A percentile compares a stretch with the other conserved stretches of the same genome.
phyloP scores from a whole-genome alignment of 2,888 invertebrate species.

The Lydus trimaculatus region DNA sequence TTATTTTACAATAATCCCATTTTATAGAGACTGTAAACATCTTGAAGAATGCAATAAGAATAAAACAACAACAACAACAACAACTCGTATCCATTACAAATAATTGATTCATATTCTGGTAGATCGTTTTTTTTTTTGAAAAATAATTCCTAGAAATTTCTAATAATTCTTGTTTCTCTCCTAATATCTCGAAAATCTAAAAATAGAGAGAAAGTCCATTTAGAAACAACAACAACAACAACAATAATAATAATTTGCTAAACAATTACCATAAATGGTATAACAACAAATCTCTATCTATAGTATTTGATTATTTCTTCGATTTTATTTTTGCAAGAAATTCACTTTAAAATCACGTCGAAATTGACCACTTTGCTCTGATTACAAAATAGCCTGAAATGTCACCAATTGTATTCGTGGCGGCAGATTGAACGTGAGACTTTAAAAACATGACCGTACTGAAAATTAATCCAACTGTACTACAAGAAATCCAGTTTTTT shows the following conservation, averaged over 20 bases:
- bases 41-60: not conserved
- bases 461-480: slow-evolving; percentile 5
- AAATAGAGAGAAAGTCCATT: not conserved
- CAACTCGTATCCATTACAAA: not conserved
- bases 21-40: not conserved
- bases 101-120: not conserved
- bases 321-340: not conserved
- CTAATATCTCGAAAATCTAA: not conserved
- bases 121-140: not conserved
- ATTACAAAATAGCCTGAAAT: slow-evolving; percentile 1
- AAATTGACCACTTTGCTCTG: slow-evolving; percentile 1
- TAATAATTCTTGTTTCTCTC: not conserved
- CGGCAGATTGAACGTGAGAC: slow-evolving; percentile 7
- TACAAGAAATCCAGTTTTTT: not conserved
- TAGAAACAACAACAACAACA: not conserved
- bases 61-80: too few relatives aligned
- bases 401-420: slow-evolving; percentile 4
- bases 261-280: not conserved
- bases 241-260: not conserved
- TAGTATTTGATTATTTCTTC: not conserved
- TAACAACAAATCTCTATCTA: not conserved
- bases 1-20: not conserved
- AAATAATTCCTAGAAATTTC: not conserved
- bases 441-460: slow-evolving; percentile 4
- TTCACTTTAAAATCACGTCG: not conserved